Percentiles rank a stretch among this genome's conserved stretches.
Conservation (phyloP, 2,888 invertebrate genomes). For the Beris morrisii region DNA sequence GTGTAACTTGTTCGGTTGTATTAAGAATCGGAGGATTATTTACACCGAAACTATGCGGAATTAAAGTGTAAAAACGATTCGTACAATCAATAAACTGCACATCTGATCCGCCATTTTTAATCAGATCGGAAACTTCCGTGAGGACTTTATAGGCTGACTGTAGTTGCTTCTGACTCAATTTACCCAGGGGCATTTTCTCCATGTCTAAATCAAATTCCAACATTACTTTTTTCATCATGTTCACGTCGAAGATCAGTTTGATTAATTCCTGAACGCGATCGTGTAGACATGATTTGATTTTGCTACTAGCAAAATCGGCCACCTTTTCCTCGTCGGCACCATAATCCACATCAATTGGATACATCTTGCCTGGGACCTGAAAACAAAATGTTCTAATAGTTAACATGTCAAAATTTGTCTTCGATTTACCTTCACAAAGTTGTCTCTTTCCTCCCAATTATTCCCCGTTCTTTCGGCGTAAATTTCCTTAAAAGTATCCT, state of each 20-base stretch:
- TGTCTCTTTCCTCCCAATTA: conserved; percentile 66
- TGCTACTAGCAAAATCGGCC: conserved; percentile 51
- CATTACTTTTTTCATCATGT: conserved; percentile 89
- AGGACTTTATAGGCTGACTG: conserved; percentile 82
- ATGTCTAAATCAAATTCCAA: conserved; percentile 94
- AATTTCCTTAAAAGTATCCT: conserved; percentile 62
- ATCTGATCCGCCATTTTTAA: conserved; percentile 58
- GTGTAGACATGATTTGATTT: conserved; percentile 67
- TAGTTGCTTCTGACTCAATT: conserved; percentile 88
- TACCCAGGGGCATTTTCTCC: conserved; percentile 98
- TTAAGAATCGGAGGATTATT: conserved; percentile 80
- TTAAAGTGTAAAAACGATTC: conserved; percentile 91
- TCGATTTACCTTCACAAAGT: conserved; percentile 64
- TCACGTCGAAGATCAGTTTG: conserved; percentile 84
- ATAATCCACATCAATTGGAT: conserved; percentile 88
- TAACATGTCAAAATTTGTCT: not conserved
- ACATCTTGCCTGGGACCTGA: conserved; percentile 63
- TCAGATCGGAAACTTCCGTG: conserved; percentile 65
- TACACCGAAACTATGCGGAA: conserved; percentile 94
- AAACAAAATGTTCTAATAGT: conserved; percentile 8
- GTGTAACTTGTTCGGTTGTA: conserved; percentile 71
- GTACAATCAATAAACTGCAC: conserved; percentile 77
- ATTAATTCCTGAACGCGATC: conserved; percentile 81
- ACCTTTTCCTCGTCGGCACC: conserved; percentile 59
- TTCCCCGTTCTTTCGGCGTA: conserved; percentile 86